Percentiles rank a stretch among this genome's conserved stretches.
Conservation (phyloP, 2,888 invertebrate genomes). For the Rhagonycha lutea region DNA sequence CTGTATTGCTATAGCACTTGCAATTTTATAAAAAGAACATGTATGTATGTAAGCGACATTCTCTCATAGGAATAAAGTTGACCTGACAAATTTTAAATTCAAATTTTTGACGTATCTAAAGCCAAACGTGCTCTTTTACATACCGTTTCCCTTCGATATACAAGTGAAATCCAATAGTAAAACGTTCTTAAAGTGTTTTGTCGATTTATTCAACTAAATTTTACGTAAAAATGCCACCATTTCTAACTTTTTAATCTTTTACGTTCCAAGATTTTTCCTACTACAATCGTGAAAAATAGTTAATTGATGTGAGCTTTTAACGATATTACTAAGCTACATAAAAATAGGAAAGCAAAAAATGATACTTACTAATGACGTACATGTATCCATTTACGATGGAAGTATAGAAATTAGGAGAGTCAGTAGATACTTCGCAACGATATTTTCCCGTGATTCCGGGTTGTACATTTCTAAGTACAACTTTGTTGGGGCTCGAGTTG, state of each 20-base stretch:
- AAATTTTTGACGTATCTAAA: slow-evolving; percentile 13
- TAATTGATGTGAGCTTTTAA: background rate
- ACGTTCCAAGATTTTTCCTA: background rate
- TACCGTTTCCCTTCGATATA: slow-evolving; percentile 1
- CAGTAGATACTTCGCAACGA: slow-evolving; percentile 76
- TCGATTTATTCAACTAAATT: background rate
- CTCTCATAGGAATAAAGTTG: slow-evolving; percentile 14
- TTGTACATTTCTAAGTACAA: slow-evolving; percentile 71
- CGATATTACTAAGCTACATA: background rate
- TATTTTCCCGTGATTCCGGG: slow-evolving; percentile 74
- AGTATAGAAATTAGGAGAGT: slow-evolving; percentile 74
- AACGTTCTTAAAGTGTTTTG: background rate
- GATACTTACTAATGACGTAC: slow-evolving; percentile 73
- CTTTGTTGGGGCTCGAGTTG: slow-evolving; percentile 65
- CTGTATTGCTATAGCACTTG: slow-evolving; percentile 13
- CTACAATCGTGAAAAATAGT: background rate
- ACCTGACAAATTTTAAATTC: slow-evolving; percentile 15
- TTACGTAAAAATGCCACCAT: background rate
- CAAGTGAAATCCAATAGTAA: background rate
- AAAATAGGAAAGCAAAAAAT: background rate
- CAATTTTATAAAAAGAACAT: slow-evolving; percentile 16
- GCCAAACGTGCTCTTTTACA: slow-evolving; percentile 1
- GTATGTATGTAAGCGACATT: slow-evolving; percentile 11
- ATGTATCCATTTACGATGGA: slow-evolving; percentile 67
- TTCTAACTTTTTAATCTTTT: background rate